Percentiles rank a stretch among this genome's conserved stretches.
Conservation (phyloP, 1,140 invertebrate species). For the Drosophila aff. region DNA sequence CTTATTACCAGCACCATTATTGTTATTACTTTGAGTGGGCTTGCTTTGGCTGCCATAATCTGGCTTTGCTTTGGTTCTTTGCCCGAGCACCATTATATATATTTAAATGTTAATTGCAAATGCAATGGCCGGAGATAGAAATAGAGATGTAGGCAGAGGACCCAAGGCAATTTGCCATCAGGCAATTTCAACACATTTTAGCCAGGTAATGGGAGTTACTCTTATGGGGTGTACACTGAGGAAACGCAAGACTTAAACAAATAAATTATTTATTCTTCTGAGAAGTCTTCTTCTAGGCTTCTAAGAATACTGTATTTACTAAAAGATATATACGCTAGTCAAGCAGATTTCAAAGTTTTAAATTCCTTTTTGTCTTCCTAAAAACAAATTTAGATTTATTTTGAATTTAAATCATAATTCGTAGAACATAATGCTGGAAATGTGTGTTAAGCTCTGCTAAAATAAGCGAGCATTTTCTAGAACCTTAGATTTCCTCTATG, state of each 20-base stretch:
- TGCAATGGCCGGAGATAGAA: slow-evolving; percentile 30
- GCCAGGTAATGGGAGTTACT: slow-evolving; percentile 33
- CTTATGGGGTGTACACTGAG: slow-evolving; percentile 4
- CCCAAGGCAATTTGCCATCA: slow-evolving; percentile 63
- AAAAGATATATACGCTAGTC: too few relatives aligned
- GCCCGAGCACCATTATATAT: slow-evolving; percentile 62
- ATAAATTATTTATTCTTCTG: background rate
- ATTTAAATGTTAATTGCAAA: slow-evolving; percentile 76
- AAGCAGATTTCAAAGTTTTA: too few relatives aligned
- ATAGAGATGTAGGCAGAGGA: slow-evolving; percentile 37
- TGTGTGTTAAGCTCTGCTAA: background rate
- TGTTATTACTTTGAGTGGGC: slow-evolving; percentile 64
- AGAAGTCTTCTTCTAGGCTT: background rate
- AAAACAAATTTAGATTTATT: too few relatives aligned
- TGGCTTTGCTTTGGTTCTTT: slow-evolving; percentile 58
- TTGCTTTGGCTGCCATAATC: slow-evolving; percentile 65
- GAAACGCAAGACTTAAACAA: background rate
- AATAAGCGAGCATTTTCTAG: background rate
- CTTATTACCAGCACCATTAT: slow-evolving; percentile 53
- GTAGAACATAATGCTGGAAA: background rate
- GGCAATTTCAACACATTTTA: slow-evolving; percentile 60
- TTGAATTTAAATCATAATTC: background rate
- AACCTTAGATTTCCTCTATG: slow-evolving; percentile 7
- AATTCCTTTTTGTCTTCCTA: too few relatives aligned
- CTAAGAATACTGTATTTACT: too few relatives aligned